Base-by-base conservation (phyloP, 2,113 vertebrate species). In the Myrmophylax atrothorax region DNA sequence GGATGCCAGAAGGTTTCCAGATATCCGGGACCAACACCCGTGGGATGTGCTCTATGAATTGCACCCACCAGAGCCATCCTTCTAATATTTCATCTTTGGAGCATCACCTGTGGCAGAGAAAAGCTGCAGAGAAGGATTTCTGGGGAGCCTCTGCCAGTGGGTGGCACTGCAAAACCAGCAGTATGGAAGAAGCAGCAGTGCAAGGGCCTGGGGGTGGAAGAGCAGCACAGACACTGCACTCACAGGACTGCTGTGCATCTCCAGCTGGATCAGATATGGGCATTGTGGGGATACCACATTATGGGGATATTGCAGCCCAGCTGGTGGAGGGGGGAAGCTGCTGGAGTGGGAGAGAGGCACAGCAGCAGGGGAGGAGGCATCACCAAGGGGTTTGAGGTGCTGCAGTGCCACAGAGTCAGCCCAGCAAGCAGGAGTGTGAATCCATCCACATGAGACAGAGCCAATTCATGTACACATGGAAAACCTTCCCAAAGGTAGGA, bases 101-200 rank as follows among this genome's bases (percentile, higher is more conserved):
- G 47, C 72, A 49, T 49, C 52, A 69, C 93, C 72, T 86, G 78
- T 25, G 24, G 78, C 74, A 46, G 77, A 26, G 69, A 49, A 56
- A 28, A 82, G 52, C 74, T 69, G 74, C 55, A 62, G 31, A 89
- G 28, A 24, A 84, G 76, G 23, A 18, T 53, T 89, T 79, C 64
- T 69, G 62, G 81, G 64, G 67, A 84, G 64, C 42, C 49, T 80
- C 76, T 70, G 88, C 95, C 94, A 95, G 94, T 62, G 93, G 95
- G 94, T 96, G 97, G 94, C 93, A 97, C 94, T 97, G 78, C 81
- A 56, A 85, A 96, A 80, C 93, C 91, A 85, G 72, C 83, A 83
- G 84, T 67, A 3, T 9, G 78, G 58, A 68, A 84, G 60, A 49
- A 68, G 63, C 56, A 59, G 69, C 55, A 8, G 5, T 13, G 47